Base-by-base conservation (phyloP, 2,797 vertebrate species). In the Phoxinus dragarum region DNA sequence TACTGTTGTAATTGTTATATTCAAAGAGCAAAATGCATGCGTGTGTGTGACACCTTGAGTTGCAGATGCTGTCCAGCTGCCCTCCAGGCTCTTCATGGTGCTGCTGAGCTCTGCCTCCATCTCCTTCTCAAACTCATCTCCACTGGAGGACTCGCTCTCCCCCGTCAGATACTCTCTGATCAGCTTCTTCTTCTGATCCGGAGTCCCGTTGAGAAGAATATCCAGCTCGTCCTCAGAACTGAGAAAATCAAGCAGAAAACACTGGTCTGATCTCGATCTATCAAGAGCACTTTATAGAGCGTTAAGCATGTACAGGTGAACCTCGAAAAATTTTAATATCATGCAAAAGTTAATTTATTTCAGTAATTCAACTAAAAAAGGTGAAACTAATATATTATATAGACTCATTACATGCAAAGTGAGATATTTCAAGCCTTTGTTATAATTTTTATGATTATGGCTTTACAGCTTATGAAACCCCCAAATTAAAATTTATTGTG, bases 201-300 rank as follows among this genome's bases (percentile, higher is more conserved):
- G 94, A 1, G 98, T 99, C 84, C 98, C 98, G 12, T 97, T 96
- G 36, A 99, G 92, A 56, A 99, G 96, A 66, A 99, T 94, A 1
- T 99, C 98, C 75, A 99, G 94, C 92, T 99, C 98, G 88, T 99
- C 98, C 91, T 99, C 98, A 0, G 98, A 99, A 87, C 98, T 99
- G 87, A 10, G 72, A 3, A 82, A 0, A 75, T 38, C 14, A 8
- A 23, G 10, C 0, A 31, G n/a, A 44, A 64, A 38, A 72, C 6
- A 87, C 34, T 19, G 61, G 5, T 21, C 10, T 54, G 31, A 74
- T 21, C 72, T 17, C 16, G 1, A 49, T 52, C 42, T 44, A 44
- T 12, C 44, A 47, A 47, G 4, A 47, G 44, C 44, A 14, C 44
- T 47, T 47, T 4, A 4, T 4, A 14, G 44, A 47, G 44, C 12